Conservation (phyloP, 2,888 invertebrate species). For the Dryomyza anilis region DNA sequence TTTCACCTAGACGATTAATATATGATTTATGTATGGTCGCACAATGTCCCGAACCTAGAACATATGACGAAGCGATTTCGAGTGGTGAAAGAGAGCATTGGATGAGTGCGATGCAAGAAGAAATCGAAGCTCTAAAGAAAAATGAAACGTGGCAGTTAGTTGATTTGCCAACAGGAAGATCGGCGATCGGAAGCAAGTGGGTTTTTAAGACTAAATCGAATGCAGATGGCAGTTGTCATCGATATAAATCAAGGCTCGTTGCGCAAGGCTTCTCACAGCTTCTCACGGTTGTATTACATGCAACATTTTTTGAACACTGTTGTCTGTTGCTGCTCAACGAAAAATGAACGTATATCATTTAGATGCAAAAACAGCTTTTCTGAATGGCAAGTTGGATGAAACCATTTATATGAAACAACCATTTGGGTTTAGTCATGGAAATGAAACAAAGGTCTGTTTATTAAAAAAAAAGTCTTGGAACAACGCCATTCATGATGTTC, state of each 20-base stretch:
- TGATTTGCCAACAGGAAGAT: too few species aligned
- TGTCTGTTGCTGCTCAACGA: conserved; percentile 19
- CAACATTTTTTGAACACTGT: conserved; percentile 29
- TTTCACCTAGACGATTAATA: conserved; percentile 10
- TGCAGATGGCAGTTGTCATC: conserved; percentile 15
- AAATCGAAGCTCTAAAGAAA: too few species aligned
- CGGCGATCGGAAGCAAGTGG: too few species aligned
- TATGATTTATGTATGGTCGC: neutral
- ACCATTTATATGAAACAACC: too few species aligned
- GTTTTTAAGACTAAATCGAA: conserved; percentile 22
- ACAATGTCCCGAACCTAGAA: too few species aligned
- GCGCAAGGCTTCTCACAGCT: too few species aligned
- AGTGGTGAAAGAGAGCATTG: neutral
- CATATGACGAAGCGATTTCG: neutral
- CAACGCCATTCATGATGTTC: too few species aligned
- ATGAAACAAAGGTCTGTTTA: conserved; percentile 3
- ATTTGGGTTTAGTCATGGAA: conserved; percentile 16
- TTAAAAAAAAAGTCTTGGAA: conserved; percentile 32
- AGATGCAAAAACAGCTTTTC: conserved; percentile 31
- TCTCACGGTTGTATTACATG: conserved; percentile 23
- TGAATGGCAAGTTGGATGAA: conserved; percentile 28
- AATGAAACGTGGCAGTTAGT: too few species aligned
- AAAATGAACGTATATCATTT: conserved; percentile 25
- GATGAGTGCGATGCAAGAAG: neutral
- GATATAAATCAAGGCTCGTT: conserved; percentile 25